Base-by-base conservation (phyloP, 2,797 vertebrate genomes). In the Thripadectes ignobilis region DNA sequence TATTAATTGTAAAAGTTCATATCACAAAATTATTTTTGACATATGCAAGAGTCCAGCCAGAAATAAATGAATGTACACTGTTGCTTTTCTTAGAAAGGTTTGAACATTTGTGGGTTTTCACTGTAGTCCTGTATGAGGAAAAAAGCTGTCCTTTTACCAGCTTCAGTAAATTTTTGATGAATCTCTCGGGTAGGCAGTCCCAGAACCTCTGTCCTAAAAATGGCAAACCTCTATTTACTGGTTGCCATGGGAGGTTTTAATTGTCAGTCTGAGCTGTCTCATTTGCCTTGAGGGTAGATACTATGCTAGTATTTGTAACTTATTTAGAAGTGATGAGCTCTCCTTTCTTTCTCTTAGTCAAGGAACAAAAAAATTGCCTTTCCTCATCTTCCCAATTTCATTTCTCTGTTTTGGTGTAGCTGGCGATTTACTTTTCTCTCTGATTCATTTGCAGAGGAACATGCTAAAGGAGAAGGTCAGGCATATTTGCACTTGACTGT, bases 151-250 rank as follows among this genome's bases (percentile, higher is more conserved):
- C 26, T 85, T 34, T 51, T 92, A 54, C 26, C 39, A 84, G 29
- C 32, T 46, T 72, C 66, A 43, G 51, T 91, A 82, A 48, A 83
- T 91, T 92, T 92, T 82, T 92, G 39, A 80, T 92, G 49, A 61
- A 14, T 88, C 59, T 57, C 92, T 74, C 49, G 36, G 27, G 39
- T 69, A 79, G 68, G 48, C 61, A 67, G 68, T 90, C 38, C 49
- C 79, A 65, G 76, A 93, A 65, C 61, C 46, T 85, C 52, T 83
- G 81, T 91, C 85, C 78, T 92, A 79, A 87, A 94, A 92, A 69
- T 59, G 89, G 61, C 23, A 48, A 89, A 78, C 38, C 36, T 81
- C 27, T 73, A 66, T 93, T 89, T 76, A 45, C 66, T 79, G 23
- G 8, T 67, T 93, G 41, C 30, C 0, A 0, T 83, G 45, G 49